Percentiles rank a stretch among this genome's conserved stretches.
Conservation (phyloP, 2,797 vertebrate species). For the Sus cebifrons region DNA sequence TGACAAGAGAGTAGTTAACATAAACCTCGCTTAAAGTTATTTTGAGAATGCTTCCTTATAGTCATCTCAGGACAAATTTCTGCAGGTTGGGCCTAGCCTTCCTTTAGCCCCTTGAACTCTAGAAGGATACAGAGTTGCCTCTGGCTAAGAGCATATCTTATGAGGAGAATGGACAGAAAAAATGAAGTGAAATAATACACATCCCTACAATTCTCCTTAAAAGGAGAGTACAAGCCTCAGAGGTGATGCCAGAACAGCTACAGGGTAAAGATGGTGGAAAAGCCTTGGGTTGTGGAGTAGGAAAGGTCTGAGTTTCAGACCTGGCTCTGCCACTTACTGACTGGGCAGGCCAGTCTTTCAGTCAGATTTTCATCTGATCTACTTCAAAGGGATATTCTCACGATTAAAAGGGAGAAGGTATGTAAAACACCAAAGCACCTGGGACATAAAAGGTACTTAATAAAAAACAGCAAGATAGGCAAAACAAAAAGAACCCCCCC, state of each 20-base stretch:
- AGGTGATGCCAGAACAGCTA: neutral
- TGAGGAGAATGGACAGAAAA: constrained; percentile 54
- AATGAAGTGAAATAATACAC: neutral
- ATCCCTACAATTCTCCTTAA: constrained; percentile 44
- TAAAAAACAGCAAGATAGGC: neutral
- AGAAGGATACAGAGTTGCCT: neutral
- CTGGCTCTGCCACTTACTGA: constrained; percentile 42
- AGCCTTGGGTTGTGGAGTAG: neutral
- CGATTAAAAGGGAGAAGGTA: constrained; percentile 31
- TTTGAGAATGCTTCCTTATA: constrained; percentile 72
- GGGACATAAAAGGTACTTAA: constrained; percentile 48
- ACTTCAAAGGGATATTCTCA: constrained; percentile 30
- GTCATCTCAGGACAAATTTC: constrained; percentile 76
- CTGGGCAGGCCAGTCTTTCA: neutral
- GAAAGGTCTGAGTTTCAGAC: constrained; percentile 34
- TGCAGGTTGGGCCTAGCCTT: constrained; percentile 34
- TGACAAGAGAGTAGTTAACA: constrained; percentile 74
- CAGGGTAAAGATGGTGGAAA: neutral
- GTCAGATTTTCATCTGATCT: constrained; percentile 48
- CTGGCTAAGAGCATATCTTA: constrained; percentile 49
- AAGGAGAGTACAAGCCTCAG: constrained; percentile 45
- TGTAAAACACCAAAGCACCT: constrained; percentile 21
- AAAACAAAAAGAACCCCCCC: neutral
- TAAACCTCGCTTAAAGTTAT: constrained; percentile 67
- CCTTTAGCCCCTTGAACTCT: neutral